A percentile compares a stretch with the other conserved stretches of the same genome.
Conservation (phyloP, 2,888 invertebrate species). For the Phengaris arion region DNA sequence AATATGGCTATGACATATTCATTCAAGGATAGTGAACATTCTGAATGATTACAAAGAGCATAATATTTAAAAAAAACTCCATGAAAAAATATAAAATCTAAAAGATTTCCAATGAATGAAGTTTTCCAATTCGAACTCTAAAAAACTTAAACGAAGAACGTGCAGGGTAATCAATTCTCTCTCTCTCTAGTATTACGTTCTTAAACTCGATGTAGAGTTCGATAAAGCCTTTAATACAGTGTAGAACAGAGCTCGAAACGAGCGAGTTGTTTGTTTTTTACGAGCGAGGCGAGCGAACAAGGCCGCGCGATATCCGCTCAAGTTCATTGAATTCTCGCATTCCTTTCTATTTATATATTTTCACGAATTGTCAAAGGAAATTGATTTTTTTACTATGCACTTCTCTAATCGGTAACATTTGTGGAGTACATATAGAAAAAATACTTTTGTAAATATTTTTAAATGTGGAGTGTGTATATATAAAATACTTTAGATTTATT, state of each 20-base stretch:
- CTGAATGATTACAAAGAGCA: no score
- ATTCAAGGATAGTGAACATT: no score
- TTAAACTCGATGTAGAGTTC: constrained; percentile 19
- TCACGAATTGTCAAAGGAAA: constrained; percentile 34
- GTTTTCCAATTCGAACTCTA: background rate
- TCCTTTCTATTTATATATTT: constrained; percentile 37
- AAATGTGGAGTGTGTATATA: no score
- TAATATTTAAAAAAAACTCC: no score
- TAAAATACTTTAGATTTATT: background rate
- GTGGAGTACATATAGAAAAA: no score
- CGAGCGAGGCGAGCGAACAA: constrained; percentile 45
- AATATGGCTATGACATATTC: no score
- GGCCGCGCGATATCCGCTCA: constrained; percentile 54
- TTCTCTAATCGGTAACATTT: background rate
- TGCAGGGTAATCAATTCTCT: constrained; percentile 12
- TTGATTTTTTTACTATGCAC: constrained; percentile 20
- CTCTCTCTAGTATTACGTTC: background rate
- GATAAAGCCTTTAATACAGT: constrained; percentile 16
- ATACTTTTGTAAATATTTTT: no score
- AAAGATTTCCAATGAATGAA: background rate
- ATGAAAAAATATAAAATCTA: background rate
- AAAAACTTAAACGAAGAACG: background rate
- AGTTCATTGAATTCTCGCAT: constrained; percentile 56
- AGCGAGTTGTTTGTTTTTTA: constrained; percentile 43
- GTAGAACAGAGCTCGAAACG: constrained; percentile 18